Evolutionary conservation across 2,797 vertebrate genomes (phyloP).

Genomic region (Premnoplex brunnescens): DNA sequence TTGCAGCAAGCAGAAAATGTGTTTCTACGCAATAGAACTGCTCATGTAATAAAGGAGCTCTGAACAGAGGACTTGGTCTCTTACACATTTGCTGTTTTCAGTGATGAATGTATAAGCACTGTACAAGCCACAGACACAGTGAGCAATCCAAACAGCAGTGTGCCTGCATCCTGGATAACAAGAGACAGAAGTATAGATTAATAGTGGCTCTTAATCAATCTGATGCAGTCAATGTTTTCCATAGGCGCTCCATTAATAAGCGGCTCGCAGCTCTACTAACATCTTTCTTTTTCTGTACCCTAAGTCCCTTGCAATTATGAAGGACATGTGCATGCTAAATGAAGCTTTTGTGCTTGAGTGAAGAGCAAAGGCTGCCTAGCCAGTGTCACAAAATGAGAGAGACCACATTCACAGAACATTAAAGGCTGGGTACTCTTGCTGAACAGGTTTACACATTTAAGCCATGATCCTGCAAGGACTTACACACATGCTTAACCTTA

Average conservation of each 20-base stretch:
- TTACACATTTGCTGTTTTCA: background rate
- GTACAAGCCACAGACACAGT: background rate
- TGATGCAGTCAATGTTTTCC: background rate
- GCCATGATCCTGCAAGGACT: slow-evolving; percentile 46
- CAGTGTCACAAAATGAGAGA: background rate
- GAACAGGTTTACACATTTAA: slow-evolving; percentile 60
- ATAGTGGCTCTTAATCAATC: slow-evolving; percentile 31
- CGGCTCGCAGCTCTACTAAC: background rate
- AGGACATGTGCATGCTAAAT: background rate
- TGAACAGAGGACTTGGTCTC: background rate
- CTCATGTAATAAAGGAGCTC: background rate
- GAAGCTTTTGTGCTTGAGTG: background rate
- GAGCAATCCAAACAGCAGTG: background rate
- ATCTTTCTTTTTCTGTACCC: background rate
- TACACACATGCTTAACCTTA: slow-evolving; percentile 61
- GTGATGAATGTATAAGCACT: background rate
- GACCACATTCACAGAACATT: background rate
- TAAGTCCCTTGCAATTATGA: background rate
- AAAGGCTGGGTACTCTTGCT: slow-evolving; percentile 25
- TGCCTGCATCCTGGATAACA: background rate
- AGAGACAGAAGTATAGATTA: slow-evolving; percentile 10
- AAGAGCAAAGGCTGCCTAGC: background rate
- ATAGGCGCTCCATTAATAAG: background rate
- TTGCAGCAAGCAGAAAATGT: background rate
- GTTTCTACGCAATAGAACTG: background rate